Conservation (phyloP, 2,797 vertebrate species). For the Sebastes vulpes region DNA sequence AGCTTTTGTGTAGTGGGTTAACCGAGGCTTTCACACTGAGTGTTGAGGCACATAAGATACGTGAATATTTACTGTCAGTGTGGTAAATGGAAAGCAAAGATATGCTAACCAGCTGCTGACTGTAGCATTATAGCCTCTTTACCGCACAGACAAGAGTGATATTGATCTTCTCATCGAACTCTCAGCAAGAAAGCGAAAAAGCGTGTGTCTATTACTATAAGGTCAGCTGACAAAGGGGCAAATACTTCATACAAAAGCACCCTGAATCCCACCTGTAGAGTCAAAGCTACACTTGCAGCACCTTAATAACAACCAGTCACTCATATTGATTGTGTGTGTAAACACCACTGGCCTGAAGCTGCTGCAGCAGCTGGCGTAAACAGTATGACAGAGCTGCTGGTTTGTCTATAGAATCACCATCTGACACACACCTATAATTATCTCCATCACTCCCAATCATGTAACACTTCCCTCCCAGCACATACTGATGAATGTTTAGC, state of each 20-base stretch:
- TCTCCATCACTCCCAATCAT: conserved; percentile 4
- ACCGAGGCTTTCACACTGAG: too few species aligned
- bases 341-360: not conserved
- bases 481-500: conserved; percentile 5
- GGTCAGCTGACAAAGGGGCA: not conserved
- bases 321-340: not conserved
- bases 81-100: not conserved
- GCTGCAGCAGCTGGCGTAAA: not conserved
- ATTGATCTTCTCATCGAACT: not conserved
- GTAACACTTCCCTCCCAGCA: not conserved
- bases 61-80: too few species aligned
- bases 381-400: not conserved
- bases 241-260: not conserved
- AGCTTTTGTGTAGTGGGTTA: too few species aligned
- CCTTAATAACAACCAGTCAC: not conserved
- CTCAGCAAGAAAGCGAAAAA: not conserved
- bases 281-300: not conserved
- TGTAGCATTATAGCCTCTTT: too few species aligned
- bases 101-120: not conserved
- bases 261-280: not conserved
- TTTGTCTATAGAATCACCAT: not conserved
- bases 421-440: conserved; percentile 32
- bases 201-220: not conserved
- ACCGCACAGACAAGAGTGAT: not conserved
- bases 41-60: too few species aligned